A percentile compares a stretch with the other conserved stretches of the same genome.
These are phyloP conservation scores for Caenorhabditis sp. DNA, from an alignment of 2,888 invertebrate species.

Conservation along the genomic window DNA sequence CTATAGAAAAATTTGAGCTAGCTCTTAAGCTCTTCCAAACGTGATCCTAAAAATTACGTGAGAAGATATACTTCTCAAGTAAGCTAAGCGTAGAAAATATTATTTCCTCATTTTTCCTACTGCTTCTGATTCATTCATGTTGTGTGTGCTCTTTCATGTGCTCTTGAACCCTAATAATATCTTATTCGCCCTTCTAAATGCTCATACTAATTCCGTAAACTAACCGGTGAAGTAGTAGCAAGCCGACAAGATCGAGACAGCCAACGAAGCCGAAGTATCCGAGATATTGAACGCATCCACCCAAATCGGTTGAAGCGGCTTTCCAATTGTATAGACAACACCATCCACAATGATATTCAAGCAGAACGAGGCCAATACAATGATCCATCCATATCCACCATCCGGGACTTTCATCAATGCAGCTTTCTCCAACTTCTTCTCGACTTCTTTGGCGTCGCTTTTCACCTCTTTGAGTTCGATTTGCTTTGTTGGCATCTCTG, in stretches of 20 bases:
- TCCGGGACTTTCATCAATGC: constrained; percentile 65
- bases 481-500: neutral
- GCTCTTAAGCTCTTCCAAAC: no score
- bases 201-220: no score
- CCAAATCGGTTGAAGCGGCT: constrained; percentile 72
- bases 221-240: constrained; percentile 91
- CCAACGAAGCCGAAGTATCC: constrained; percentile 85
- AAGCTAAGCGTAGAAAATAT: no score
- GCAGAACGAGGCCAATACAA: constrained; percentile 93
- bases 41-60: no score
- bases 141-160: no score
- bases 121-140: no score
- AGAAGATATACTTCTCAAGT: no score
- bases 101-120: no score
- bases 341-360: constrained; percentile 97
- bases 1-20: no score
- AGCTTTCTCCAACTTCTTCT: constrained; percentile 57
- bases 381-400: constrained; percentile 87
- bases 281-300: constrained; percentile 82
- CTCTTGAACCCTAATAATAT: no score
- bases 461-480: constrained; percentile 3
- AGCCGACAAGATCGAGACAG: constrained; percentile 91
- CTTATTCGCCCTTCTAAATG: no score
- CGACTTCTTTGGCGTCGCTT: constrained; percentile 27
- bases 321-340: constrained; percentile 74